Evolutionary conservation across 2,888 invertebrate species (phyloP).

Genomic region (Formica aserva): DNA sequence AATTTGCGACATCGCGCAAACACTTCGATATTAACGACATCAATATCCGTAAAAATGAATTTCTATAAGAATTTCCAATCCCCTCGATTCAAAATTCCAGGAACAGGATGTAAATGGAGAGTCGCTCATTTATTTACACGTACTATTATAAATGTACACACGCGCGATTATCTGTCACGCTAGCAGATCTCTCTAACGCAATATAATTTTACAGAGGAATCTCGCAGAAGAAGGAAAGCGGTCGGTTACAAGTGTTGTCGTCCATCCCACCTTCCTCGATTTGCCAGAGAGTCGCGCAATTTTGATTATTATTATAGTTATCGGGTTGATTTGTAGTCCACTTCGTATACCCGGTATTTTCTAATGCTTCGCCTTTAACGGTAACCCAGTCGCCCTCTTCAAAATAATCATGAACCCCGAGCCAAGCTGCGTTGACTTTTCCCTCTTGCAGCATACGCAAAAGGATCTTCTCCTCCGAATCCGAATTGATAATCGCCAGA

Average conservation of each 20-base stretch:
- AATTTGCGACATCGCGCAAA: neutral
- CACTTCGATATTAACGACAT: neutral
- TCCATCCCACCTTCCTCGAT: neutral
- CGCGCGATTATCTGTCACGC: neutral
- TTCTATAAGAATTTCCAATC: neutral
- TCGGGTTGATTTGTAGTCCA: neutral
- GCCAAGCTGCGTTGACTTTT: neutral
- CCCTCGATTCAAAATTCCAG: neutral
- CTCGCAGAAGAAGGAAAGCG: neutral
- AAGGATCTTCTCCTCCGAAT: constrained; percentile 57
- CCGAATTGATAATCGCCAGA: constrained; percentile 58
- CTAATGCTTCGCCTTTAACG: neutral
- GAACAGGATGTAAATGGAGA: neutral
- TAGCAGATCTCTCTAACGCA: neutral
- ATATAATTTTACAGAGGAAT: neutral
- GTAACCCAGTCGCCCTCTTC: constrained; percentile 31
- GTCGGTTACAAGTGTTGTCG: rapidly evolving
- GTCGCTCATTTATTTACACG: neutral
- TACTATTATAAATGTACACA: neutral
- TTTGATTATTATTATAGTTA: neutral
- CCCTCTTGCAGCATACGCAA: constrained; percentile 46
- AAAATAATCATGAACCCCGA: constrained; percentile 23
- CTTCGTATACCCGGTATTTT: neutral
- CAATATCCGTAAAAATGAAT: neutral
- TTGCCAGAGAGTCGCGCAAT: neutral